Evolutionary conservation across 2,797 vertebrate genomes (phyloP), one percentile per base, ranked within the genome.

Genomic region (Lithobates pipiens): DNA sequence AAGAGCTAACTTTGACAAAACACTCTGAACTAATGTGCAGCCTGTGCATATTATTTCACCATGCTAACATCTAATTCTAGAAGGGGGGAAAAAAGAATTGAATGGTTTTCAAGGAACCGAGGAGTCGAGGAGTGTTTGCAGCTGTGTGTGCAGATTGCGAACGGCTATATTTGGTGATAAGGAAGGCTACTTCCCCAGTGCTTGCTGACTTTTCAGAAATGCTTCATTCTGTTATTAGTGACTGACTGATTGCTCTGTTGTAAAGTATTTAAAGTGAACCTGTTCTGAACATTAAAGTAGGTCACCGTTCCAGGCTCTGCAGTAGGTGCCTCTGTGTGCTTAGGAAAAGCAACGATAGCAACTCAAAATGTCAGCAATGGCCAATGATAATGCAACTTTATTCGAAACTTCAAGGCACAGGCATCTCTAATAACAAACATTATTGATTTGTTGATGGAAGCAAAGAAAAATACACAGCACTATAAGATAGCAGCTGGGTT

Each of bases 61-160:
- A 25, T 71, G 65, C 18, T 15, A 57, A 34, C 36, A 46, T 61
- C 54, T 44, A 85, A 42, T 73, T 72, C 69, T 57, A 79, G 71
- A 80, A 75, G 44, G 76, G 32, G 39, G 44, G 44, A 67, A 76
- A 80, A 27, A 32, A 32, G 34, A 54, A 77, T 76, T 36, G 68
- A 85, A 80, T 69, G 71, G 15, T 39, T 85, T 76, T 9, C 54
- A 80, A 73, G 68, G 73, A 71, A 34, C 73, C 44, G 61, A 71
- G 63, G 54, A 81, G 32, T 27, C 21, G 57, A 74, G 42, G 76
- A 86, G 84, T 81, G 73, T 54, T 63, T 81, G 78, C 84, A 86
- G 84, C 84, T 86, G 84, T 21, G 44, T 81, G 46, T 32, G 42
- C 78, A 86, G 73, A 80, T 86, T 85, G 73, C 69, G 21, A 34